A percentile compares a stretch with the other conserved stretches of the same genome.
Evolutionary conservation across 2,113 vertebrate species (phyloP).

Genomic region (Hemichromis elongatus): DNA sequence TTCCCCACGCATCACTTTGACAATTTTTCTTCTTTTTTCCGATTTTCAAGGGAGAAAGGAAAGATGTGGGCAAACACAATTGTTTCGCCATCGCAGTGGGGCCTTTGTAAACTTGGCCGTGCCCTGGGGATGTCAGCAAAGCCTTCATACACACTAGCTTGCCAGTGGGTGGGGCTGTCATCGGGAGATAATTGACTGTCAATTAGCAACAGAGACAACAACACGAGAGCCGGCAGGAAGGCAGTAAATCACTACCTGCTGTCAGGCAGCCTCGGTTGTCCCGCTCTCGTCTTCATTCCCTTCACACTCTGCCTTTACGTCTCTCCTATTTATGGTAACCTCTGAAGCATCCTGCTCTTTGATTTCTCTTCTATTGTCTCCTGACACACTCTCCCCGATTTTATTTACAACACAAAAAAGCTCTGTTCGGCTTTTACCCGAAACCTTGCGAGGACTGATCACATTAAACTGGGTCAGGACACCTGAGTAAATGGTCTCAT

Average conservation of each 20-base stretch:
- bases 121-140: slow-evolving; percentile 43
- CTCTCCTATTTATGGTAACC: background rate
- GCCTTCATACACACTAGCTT: slow-evolving; percentile 17
- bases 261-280: slow-evolving; percentile 27
- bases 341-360: background rate
- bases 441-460: background rate
- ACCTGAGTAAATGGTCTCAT: background rate
- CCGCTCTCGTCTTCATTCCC: slow-evolving; percentile 1
- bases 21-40: background rate
- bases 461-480: background rate
- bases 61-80: slow-evolving; percentile 12
- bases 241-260: slow-evolving; percentile 60
- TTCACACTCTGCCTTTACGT: background rate
- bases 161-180: slow-evolving; percentile 40
- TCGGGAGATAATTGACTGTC: slow-evolving; percentile 63
- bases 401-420: background rate
- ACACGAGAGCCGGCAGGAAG: slow-evolving; percentile 36
- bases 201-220: slow-evolving; percentile 55
- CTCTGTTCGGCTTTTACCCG: background rate
- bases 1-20: background rate
- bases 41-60: background rate
- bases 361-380: background rate
- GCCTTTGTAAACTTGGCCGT: slow-evolving; percentile 21
- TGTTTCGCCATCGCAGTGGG: slow-evolving; percentile 42
- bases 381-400: background rate